Evolutionary conservation across 2,797 vertebrate species (phyloP).

Genomic region (Alectoris magna): DNA sequence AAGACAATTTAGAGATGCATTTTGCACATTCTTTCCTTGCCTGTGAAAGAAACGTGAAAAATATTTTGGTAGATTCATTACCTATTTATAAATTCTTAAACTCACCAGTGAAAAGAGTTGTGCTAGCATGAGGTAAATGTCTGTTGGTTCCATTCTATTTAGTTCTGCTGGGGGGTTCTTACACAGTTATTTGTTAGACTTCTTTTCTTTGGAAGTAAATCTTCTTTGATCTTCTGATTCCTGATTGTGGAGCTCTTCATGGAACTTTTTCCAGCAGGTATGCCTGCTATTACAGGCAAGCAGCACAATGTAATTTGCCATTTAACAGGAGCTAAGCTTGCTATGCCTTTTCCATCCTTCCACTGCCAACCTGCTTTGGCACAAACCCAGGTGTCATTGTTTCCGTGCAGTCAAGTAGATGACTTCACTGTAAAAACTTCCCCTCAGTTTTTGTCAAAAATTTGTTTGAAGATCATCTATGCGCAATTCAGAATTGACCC

Average conservation of each 20-base stretch:
- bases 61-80: background rate
- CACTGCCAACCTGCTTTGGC: background rate
- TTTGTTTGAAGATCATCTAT: background rate
- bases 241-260: background rate
- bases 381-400: background rate
- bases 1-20: background rate
- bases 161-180: background rate
- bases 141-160: background rate
- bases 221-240: background rate
- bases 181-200: background rate
- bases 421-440: background rate
- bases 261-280: background rate
- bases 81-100: background rate
- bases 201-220: background rate
- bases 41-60: background rate
- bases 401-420: background rate
- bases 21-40: constrained; percentile 1
- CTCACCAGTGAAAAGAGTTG: background rate
- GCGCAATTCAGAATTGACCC: background rate
- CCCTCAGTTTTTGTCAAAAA: constrained; percentile 33
- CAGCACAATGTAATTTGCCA: background rate
- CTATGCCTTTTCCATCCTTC: constrained; percentile 21
- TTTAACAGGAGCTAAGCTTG: constrained; percentile 33
- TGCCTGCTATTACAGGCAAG: background rate
- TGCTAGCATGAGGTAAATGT: background rate